A percentile compares a stretch with the other conserved stretches of the same genome.
Evolutionary conservation across 2,797 vertebrate genomes (phyloP).

Genomic region (Rhinichthys osculus): DNA sequence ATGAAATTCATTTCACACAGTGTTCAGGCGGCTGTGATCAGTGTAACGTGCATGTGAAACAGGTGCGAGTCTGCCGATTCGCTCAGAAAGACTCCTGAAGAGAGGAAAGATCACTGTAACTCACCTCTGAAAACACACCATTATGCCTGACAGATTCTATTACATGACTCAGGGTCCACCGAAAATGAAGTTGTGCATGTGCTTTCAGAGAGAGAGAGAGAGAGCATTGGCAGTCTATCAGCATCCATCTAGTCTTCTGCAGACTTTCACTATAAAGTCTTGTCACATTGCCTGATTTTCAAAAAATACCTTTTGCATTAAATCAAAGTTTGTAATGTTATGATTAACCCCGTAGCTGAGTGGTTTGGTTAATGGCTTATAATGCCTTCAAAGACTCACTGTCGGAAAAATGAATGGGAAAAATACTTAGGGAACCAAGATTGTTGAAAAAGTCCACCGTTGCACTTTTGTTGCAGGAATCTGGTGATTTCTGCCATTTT

Average conservation of each 20-base stretch:
- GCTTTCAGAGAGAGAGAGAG: neutral
- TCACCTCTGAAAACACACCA: constrained; percentile 16
- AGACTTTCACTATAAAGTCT: neutral
- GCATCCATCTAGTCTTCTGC: neutral
- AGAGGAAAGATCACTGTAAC: constrained; percentile 5
- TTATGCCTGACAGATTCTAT: constrained; percentile 29
- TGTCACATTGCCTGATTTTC: neutral
- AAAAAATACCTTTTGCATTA: neutral
- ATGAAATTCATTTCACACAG: constrained; percentile 26
- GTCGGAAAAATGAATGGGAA: neutral
- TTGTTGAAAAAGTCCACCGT: neutral
- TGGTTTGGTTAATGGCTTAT: neutral
- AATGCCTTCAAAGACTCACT: neutral
- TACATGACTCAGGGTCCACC: constrained; percentile 23
- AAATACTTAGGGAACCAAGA: neutral
- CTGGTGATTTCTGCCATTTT: neutral
- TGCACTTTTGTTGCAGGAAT: neutral
- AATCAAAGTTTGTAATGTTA: neutral
- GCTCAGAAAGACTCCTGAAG: neutral
- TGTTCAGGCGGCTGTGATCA: constrained; percentile 11
- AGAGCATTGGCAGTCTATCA: neutral
- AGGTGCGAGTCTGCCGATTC: neutral
- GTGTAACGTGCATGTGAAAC: neutral
- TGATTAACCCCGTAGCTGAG: neutral
- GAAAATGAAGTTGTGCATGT: neutral